Percentiles rank a stretch among this genome's conserved stretches.
phyloP scores from a whole-genome alignment of 2,113 vertebrate genomes.

The Nerophis lumbriciformis region DNA sequence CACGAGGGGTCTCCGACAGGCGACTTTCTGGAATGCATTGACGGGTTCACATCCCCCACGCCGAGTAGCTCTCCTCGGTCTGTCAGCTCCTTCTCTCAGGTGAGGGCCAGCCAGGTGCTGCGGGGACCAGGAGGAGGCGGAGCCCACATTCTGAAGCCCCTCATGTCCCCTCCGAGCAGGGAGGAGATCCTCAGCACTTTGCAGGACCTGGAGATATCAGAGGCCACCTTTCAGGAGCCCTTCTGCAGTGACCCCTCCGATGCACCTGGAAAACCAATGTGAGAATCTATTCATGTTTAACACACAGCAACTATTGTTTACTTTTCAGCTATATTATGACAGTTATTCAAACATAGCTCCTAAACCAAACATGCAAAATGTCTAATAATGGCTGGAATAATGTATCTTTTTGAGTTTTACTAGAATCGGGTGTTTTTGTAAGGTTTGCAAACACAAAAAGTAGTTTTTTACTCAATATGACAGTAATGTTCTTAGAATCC shows the following conservation, averaged over 20 bases:
- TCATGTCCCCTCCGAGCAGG: slow-evolving; percentile 95
- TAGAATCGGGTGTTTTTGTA: no score
- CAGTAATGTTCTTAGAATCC: no score
- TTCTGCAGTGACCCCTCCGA: slow-evolving; percentile 96
- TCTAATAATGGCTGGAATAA: no score
- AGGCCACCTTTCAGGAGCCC: slow-evolving; percentile 90
- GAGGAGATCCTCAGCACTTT: slow-evolving; percentile 92
- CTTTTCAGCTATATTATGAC: neutral
- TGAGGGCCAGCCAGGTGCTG: slow-evolving; percentile 78
- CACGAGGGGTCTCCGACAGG: slow-evolving; percentile 81
- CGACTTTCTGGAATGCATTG: slow-evolving; percentile 80
- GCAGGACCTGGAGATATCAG: slow-evolving; percentile 86
- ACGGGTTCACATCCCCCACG: slow-evolving; percentile 82
- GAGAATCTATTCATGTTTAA: slow-evolving; percentile 32
- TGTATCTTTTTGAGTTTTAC: no score
- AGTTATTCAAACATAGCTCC: no score
- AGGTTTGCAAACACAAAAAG: no score
- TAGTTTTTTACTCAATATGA: no score
- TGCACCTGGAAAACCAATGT: slow-evolving; percentile 90
- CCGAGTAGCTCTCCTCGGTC: slow-evolving; percentile 93
- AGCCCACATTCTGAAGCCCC: slow-evolving; percentile 86
- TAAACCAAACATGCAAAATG: no score
- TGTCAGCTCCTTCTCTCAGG: slow-evolving; percentile 86
- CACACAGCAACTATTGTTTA: neutral
- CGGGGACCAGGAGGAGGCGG: slow-evolving; percentile 73